Evolutionary conservation across 2,888 invertebrate genomes (phyloP).

Genomic region (Hoplodrina blanda): DNA sequence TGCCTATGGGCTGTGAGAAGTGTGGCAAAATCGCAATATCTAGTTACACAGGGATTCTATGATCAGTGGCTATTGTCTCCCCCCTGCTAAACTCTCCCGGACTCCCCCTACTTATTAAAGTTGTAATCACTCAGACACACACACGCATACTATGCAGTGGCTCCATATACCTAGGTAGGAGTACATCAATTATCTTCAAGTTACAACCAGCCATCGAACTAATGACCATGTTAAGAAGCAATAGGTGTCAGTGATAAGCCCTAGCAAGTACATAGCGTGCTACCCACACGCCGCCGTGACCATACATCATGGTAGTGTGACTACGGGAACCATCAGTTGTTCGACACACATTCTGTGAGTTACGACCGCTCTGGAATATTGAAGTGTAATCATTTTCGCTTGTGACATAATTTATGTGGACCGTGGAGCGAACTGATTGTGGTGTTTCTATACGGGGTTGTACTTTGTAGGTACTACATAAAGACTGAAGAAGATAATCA

Average conservation of each 20-base stretch:
- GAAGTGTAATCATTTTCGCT: constrained; percentile 20
- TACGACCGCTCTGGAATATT: constrained; percentile 25
- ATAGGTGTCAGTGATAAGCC: constrained; percentile 14
- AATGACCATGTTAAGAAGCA: constrained; percentile 17
- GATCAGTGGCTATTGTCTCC: no score
- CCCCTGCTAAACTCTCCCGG: no score
- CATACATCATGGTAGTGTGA: constrained; percentile 34
- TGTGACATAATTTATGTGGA: constrained; percentile 1
- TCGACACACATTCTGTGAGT: constrained; percentile 24
- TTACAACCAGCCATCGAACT: constrained; percentile 1
- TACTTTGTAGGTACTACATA: background rate
- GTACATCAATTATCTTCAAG: background rate
- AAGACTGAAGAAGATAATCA: no score
- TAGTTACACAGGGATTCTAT: no score
- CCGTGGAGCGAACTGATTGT: background rate
- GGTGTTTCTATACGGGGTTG: background rate
- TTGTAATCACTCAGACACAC: background rate
- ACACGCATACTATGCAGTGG: background rate
- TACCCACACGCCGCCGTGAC: background rate
- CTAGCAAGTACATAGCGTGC: background rate
- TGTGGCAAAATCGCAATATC: no score
- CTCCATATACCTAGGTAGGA: no score
- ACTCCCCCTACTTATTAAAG: background rate
- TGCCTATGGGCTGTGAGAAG: no score
- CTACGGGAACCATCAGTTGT: constrained; percentile 22